Evolutionary conservation across 2,888 invertebrate species (phyloP), one percentile per base, ranked within the genome.

Genomic region (Zaprionus bogoriensis): DNA sequence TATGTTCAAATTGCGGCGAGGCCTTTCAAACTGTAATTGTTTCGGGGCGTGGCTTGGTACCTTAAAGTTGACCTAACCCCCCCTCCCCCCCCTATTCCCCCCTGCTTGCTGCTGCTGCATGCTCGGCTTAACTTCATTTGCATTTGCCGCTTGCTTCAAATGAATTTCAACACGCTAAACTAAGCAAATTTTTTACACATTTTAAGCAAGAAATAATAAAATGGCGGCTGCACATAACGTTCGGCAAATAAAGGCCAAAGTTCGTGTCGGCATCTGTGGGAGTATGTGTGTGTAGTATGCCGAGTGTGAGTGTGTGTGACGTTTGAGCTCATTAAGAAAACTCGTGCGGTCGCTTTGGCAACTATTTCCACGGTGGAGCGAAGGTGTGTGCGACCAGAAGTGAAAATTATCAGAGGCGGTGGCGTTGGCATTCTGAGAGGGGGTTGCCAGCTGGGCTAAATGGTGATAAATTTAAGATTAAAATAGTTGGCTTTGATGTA

Each of bases 21-120:
- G 67, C 67, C 60, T 75, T 75, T 81, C 66, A 64, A 82, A 79
- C 67, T 77, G 76, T 79, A 79, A 79, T 79, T 79, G 79, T 76
- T 76, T 41, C 25, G 14, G 55, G 58, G 55, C 57, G 61, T 57
- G 77, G 58, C 53, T n/a, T 4, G 5, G 14, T 9, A 20, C 44
- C 62, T 64, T 64, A 45, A 75, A 71, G 42, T 22, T n/a, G 53
- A 10, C 12, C 41, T 22, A 20, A 28, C 39, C 47, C 20, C 10
- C 42, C 42, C 4, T n/a, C n/a, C n/a, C n/a, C n/a, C n/a, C n/a
- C n/a, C n/a, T n/a, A n/a, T n/a, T n/a, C n/a, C n/a, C n/a, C n/a
- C n/a, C n/a, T n/a, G n/a, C n/a, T n/a, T n/a, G n/a, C n/a, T n/a
- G n/a, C n/a, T n/a, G 48, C 25, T 39, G 28, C 41, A 52, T 45